Percentiles rank a stretch among this genome's conserved stretches.
Conservation (phyloP, 1,140 invertebrate species). For the Solenopsis invicta region DNA sequence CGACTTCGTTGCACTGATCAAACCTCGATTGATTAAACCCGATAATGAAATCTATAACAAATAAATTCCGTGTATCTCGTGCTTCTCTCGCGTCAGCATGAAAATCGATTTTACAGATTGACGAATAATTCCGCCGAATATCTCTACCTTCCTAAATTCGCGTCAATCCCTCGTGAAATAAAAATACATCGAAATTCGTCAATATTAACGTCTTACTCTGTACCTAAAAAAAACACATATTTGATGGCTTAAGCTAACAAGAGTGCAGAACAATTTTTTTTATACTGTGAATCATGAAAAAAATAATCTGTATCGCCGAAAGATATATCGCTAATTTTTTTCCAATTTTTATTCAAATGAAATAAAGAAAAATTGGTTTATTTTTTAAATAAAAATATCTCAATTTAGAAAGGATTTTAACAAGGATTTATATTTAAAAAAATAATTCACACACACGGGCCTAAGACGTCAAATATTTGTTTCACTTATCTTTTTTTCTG, state of each 20-base stretch:
- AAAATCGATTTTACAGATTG: constrained; percentile 45
- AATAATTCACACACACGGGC: no score
- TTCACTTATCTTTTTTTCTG: neutral
- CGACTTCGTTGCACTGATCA: constrained; percentile 23
- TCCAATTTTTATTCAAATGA: neutral
- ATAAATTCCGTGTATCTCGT: constrained; percentile 13
- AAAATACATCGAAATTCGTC: neutral
- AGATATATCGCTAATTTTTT: neutral
- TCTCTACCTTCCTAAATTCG: neutral
- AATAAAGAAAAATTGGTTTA: neutral
- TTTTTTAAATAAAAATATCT: neutral
- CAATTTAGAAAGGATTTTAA: neutral
- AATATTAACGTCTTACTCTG: neutral
- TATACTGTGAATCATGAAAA: neutral
- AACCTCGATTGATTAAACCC: constrained; percentile 23
- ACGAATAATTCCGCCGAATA: constrained; percentile 18
- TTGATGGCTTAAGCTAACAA: neutral
- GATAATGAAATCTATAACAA: constrained; percentile 26
- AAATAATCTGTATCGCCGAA: neutral
- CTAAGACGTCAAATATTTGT: neutral
- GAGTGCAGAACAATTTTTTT: neutral
- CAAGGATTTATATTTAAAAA: neutral
- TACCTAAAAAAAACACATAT: neutral
- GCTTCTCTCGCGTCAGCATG: neutral
- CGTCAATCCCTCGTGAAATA: neutral